A percentile compares a stretch with the other conserved stretches of the same genome.
Evolutionary conservation across 2,113 vertebrate genomes (phyloP).

Genomic region (Mungos mungo): DNA sequence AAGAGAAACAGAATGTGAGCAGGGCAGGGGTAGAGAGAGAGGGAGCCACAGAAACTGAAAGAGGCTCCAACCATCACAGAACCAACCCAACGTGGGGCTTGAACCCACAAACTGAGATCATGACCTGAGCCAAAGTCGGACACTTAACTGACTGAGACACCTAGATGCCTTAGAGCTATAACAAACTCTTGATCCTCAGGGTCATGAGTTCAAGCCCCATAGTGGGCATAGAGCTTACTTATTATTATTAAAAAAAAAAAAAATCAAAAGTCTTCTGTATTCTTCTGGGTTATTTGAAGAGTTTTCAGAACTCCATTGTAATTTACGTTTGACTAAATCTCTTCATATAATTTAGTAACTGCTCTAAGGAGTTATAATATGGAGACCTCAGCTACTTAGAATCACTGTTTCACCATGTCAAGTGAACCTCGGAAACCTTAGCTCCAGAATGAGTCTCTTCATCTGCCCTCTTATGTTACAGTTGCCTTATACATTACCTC

Average conservation of each 20-base stretch:
- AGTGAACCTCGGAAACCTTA: neutral
- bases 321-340: neutral
- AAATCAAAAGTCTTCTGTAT: neutral
- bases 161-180: neutral
- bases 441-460: neutral
- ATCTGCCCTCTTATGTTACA: neutral
- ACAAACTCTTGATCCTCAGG: neutral
- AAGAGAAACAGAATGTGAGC: too few relatives aligned
- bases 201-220: neutral
- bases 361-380: neutral
- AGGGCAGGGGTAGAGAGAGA: too few relatives aligned
- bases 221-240: neutral
- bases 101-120: too few relatives aligned
- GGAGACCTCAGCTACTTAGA: neutral
- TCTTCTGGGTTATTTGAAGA: neutral
- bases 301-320: slow-evolving; percentile 23
- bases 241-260: neutral
- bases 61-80: too few relatives aligned
- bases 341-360: neutral
- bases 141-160: too few relatives aligned
- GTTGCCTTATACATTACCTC: neutral
- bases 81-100: too few relatives aligned
- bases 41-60: too few relatives aligned
- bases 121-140: too few relatives aligned
- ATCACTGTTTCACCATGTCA: neutral